Evolutionary conservation across 2,113 vertebrate species (phyloP).

Genomic region (Cercocebus atys): DNA sequence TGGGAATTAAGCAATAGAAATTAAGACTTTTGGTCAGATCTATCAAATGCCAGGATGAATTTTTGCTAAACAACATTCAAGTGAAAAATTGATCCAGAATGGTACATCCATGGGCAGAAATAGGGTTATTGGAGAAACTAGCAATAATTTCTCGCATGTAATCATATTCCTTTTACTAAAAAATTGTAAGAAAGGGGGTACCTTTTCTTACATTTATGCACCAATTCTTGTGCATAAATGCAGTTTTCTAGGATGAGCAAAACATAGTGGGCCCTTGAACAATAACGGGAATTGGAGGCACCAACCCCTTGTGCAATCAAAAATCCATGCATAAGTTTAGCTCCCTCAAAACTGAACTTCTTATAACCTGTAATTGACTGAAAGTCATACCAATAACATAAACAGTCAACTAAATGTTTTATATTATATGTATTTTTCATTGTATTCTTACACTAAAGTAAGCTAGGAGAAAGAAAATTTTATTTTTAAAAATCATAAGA

Average conservation of each 20-base stretch:
- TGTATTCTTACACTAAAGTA: neutral
- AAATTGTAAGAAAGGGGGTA: neutral
- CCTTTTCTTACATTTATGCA: too few relatives aligned
- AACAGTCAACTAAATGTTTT: neutral
- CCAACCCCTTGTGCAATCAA: neutral
- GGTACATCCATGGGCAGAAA: neutral
- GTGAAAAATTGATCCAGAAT: neutral
- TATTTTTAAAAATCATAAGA: neutral
- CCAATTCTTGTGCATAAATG: neutral
- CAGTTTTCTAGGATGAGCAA: neutral
- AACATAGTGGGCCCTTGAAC: neutral
- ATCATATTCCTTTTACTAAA: neutral
- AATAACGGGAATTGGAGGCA: neutral
- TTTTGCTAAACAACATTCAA: neutral
- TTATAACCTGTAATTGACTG: neutral
- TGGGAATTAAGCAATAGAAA: neutral
- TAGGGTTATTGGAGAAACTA: neutral
- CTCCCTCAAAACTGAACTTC: neutral
- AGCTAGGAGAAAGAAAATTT: neutral
- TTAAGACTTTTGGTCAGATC: neutral
- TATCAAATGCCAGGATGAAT: neutral
- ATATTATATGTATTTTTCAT: neutral
- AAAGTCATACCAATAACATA: neutral
- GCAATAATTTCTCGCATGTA: neutral
- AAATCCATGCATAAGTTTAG: neutral